These are phyloP conservation scores for Slavum lentiscoides DNA, from an alignment of 2,888 invertebrate species.

Conservation along the genomic window DNA sequence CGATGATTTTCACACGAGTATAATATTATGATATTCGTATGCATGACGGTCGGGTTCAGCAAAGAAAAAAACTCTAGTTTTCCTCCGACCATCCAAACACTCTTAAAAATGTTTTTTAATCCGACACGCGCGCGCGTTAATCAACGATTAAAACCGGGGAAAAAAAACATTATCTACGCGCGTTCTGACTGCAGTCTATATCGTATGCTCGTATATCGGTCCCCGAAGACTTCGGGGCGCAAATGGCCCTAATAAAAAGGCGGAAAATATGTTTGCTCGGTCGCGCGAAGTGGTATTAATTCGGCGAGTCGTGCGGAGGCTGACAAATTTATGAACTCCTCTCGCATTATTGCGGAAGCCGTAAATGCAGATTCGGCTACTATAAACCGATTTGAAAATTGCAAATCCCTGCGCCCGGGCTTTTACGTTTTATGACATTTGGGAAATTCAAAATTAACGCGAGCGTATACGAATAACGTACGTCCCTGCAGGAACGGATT, in stretches of 20 bases:
- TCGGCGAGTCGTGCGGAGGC: background rate
- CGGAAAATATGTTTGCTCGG: slow-evolving; percentile 24
- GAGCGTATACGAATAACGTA: background rate
- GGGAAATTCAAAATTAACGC: slow-evolving; percentile 42
- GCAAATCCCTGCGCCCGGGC: slow-evolving; percentile 21
- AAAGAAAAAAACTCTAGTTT: no score
- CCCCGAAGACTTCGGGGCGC: background rate
- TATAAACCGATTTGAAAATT: slow-evolving; percentile 46
- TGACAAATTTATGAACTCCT: slow-evolving; percentile 47
- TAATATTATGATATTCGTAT: no score
- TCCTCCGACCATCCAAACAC: no score
- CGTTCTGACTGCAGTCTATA: no score
- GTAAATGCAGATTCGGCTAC: slow-evolving; percentile 25
- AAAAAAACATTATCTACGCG: no score
- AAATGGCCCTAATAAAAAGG: slow-evolving; percentile 10
- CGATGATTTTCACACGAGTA: no score
- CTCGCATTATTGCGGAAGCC: slow-evolving; percentile 17
- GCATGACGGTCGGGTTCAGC: no score
- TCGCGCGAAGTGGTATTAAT: slow-evolving; percentile 11
- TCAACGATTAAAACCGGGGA: no score
- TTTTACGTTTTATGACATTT: slow-evolving; percentile 48
- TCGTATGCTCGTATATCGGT: no score
- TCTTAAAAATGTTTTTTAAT: no score
- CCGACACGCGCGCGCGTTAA: no score
- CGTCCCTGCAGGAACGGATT: background rate